Evolutionary conservation across 2,113 vertebrate genomes (phyloP).

Genomic region (Rhinogobius similis): DNA sequence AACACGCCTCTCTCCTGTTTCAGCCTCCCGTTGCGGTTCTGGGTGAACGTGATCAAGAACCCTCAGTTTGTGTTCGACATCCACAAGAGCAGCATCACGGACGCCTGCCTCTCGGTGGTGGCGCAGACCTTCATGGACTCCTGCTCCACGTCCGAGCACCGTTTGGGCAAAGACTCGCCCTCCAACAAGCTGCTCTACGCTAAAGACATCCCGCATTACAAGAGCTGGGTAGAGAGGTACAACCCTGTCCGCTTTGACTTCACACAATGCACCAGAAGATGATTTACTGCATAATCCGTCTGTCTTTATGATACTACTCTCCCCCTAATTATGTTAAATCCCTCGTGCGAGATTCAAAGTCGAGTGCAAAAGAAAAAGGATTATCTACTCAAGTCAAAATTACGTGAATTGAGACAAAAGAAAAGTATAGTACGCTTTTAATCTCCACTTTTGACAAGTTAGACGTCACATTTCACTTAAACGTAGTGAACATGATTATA

Average conservation of each 20-base stretch:
- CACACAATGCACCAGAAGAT: conserved; percentile 28
- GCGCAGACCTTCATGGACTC: conserved; percentile 99
- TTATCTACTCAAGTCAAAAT: neutral
- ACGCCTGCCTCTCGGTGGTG: conserved; percentile 95
- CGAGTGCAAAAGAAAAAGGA: conserved; percentile 6
- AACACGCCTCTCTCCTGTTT: too few relatives aligned
- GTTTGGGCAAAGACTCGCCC: conserved; percentile 96
- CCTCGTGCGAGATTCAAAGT: conserved; percentile 22
- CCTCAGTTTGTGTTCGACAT: conserved; percentile 99
- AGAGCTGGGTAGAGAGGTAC: conserved; percentile 99
- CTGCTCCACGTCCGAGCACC: conserved; percentile 96
- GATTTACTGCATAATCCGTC: conserved; percentile 38
- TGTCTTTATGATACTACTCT: conserved; percentile 16
- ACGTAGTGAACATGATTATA: too few relatives aligned
- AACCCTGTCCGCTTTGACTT: conserved; percentile 14
- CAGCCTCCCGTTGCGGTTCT: conserved; percentile 96
- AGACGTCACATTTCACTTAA: too few relatives aligned
- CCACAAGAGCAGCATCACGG: conserved; percentile 98
- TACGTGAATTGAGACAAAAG: too few relatives aligned
- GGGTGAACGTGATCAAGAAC: conserved; percentile 99
- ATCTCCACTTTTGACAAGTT: too few relatives aligned
- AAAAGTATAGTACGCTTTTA: too few relatives aligned
- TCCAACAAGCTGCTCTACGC: conserved; percentile 98
- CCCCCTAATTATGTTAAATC: conserved; percentile 29
- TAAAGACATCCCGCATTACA: conserved; percentile 99